phyloP scores from a whole-genome alignment of 1,140 invertebrate species.

The Drosophila bipectinata region DNA sequence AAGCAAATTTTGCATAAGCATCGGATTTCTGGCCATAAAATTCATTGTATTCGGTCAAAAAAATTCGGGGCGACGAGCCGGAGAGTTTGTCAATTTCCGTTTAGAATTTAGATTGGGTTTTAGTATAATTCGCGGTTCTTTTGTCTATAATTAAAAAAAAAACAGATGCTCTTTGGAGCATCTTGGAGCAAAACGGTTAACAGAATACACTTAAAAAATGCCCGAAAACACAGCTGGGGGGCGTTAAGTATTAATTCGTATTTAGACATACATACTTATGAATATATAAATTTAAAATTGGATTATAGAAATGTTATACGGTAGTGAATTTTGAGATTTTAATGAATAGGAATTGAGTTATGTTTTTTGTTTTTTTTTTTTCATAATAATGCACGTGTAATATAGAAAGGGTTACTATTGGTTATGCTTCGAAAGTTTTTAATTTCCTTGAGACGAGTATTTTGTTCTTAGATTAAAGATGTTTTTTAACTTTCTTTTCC shows the following conservation, averaged over 20 bases:
- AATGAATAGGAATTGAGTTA: constrained; percentile 10
- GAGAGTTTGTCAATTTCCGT: constrained; percentile 67
- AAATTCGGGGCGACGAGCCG: constrained; percentile 13
- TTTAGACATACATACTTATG: constrained; percentile 31
- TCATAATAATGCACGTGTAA: constrained; percentile 2
- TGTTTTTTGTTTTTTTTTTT: constrained; percentile 5
- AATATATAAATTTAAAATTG: constrained; percentile 37
- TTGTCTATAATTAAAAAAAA: constrained; percentile 44
- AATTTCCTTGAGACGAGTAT: too few species aligned
- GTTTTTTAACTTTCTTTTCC: background rate
- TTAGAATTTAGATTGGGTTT: constrained; percentile 79
- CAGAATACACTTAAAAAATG: constrained; percentile 17
- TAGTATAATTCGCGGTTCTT: constrained; percentile 47
- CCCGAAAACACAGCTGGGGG: constrained; percentile 34
- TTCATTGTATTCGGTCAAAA: constrained; percentile 47
- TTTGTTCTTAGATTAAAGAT: background rate
- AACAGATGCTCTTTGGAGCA: constrained; percentile 14
- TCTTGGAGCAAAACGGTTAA: constrained; percentile 34
- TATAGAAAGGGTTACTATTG: background rate
- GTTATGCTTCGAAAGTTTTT: too few species aligned
- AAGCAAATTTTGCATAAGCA: constrained; percentile 45
- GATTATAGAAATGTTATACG: constrained; percentile 13
- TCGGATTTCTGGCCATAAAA: constrained; percentile 61
- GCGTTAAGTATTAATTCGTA: constrained; percentile 45
- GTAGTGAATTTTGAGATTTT: constrained; percentile 55